phyloP scores from a whole-genome alignment of 2,113 vertebrate species.

The Callorhinus ursinus region DNA sequence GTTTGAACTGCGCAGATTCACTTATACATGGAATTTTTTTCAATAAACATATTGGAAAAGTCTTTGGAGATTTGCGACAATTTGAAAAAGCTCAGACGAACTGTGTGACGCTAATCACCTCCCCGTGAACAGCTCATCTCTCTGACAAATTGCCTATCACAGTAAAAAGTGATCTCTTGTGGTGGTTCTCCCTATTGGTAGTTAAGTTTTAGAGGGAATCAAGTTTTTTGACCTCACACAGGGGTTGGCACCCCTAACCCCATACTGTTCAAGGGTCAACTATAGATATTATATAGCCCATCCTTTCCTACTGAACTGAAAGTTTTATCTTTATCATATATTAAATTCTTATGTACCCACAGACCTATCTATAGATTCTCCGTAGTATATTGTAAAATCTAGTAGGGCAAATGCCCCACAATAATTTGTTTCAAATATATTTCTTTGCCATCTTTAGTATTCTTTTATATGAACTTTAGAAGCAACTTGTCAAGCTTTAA shows the following conservation, averaged over 20 bases:
- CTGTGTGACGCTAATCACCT: not conserved
- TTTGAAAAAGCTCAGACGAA: not conserved
- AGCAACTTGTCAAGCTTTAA: not conserved
- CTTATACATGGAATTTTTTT: not conserved
- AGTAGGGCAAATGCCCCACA: not conserved
- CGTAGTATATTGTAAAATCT: not conserved
- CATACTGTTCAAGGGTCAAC: no score
- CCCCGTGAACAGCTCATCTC: not conserved
- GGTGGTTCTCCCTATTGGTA: not conserved
- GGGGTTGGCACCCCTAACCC: not conserved
- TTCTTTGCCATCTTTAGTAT: conserved; percentile 12
- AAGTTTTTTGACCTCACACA: not conserved
- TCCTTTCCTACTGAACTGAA: not conserved
- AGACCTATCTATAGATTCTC: not conserved
- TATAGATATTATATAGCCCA: not conserved
- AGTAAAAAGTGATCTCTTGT: not conserved
- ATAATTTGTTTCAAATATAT: conserved; percentile 38
- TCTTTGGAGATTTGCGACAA: not conserved
- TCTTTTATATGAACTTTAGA: conserved; percentile 9
- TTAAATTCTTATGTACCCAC: not conserved
- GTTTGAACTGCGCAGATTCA: not conserved
- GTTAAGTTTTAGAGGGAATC: not conserved
- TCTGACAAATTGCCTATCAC: not conserved
- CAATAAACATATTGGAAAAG: not conserved
- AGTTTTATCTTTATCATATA: not conserved